Evolutionary conservation across 2,113 vertebrate genomes (phyloP).

Genomic region (Gymnarchus niloticus): DNA sequence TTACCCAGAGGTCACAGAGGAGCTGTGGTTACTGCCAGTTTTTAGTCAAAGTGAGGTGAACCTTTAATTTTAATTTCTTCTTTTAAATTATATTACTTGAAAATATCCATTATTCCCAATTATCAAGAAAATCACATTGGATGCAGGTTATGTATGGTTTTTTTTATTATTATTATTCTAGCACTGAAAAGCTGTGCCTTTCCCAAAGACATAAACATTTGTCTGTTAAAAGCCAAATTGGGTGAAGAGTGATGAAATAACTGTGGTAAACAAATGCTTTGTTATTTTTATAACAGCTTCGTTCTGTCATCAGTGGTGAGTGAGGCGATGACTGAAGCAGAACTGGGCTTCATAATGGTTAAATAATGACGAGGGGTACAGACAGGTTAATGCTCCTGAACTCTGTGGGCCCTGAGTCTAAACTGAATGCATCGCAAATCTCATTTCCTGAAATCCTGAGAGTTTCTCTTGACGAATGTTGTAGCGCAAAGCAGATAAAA

Average conservation of each 20-base stretch:
- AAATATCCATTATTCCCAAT: not conserved
- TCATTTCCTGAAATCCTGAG: not conserved
- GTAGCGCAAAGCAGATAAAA: not conserved
- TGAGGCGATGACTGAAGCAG: not conserved
- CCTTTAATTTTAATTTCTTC: not conserved
- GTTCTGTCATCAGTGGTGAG: not conserved
- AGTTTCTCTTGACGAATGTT: not conserved
- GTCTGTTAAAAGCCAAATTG: not conserved
- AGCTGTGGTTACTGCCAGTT: no score
- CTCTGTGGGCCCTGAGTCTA: not conserved
- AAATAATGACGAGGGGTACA: not conserved
- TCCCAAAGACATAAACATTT: not conserved
- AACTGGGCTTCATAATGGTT: not conserved
- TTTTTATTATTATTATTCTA: not conserved
- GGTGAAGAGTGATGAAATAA: not conserved
- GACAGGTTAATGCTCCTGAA: not conserved
- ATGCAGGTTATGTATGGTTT: no score
- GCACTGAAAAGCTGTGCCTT: not conserved
- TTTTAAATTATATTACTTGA: not conserved
- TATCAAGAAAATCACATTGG: no score
- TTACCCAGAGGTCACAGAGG: no score
- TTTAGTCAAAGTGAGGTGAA: not conserved
- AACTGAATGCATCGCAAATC: not conserved
- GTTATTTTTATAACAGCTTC: not conserved
- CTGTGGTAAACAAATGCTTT: not conserved